phyloP scores from a whole-genome alignment of 2,888 invertebrate genomes.

The Campaea margaritaria region DNA sequence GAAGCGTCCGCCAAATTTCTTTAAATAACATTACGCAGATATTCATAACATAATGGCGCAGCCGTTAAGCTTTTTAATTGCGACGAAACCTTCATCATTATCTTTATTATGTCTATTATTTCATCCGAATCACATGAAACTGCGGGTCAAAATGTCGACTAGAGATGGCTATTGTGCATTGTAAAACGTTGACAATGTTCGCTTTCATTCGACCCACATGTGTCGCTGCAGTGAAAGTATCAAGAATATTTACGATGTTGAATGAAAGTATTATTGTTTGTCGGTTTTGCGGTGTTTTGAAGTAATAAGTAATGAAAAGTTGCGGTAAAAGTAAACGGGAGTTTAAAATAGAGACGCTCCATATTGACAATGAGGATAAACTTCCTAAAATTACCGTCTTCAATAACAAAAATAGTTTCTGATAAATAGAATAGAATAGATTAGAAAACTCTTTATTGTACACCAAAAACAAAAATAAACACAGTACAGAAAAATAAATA shows the following conservation, averaged over 20 bases:
- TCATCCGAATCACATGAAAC: slow-evolving; percentile 49
- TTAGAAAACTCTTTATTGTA: no score
- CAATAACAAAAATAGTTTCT: neutral
- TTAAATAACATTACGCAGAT: neutral
- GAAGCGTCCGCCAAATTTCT: neutral
- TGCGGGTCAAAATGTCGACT: slow-evolving; percentile 46
- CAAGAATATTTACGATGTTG: slow-evolving; percentile 26
- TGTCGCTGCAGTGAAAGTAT: slow-evolving; percentile 55
- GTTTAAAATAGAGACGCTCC: neutral
- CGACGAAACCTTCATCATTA: slow-evolving; percentile 3
- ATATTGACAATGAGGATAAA: neutral
- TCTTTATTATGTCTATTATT: slow-evolving; percentile 27
- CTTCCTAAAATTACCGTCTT: neutral
- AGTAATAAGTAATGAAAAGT: neutral
- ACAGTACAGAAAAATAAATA: no score
- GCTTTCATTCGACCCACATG: slow-evolving; percentile 71
- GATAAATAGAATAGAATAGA: no score
- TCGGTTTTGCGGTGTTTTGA: neutral
- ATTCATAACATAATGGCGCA: slow-evolving; percentile 8
- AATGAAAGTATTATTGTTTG: slow-evolving; percentile 22
- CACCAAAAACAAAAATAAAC: no score
- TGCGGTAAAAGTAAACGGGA: neutral
- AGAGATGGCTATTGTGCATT: slow-evolving; percentile 67
- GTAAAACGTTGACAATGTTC: slow-evolving; percentile 63
- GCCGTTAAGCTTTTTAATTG: slow-evolving; percentile 19